Conservation (phyloP, 2,888 invertebrate genomes). For the Chrysodeixis includens region DNA sequence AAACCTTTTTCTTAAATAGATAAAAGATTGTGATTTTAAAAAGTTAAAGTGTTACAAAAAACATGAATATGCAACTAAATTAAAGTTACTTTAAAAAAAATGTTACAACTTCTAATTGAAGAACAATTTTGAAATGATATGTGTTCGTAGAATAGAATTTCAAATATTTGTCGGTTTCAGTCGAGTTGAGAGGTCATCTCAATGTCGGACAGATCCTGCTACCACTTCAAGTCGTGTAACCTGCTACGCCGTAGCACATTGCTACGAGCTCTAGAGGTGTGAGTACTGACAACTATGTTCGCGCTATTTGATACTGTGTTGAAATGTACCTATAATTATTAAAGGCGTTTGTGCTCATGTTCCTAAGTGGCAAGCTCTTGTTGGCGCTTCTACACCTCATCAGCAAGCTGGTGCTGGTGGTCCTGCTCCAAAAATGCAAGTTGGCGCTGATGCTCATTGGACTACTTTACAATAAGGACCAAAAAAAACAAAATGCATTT, state of each 20-base stretch:
- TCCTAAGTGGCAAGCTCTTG: no score
- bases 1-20: no score
- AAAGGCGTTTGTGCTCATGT: no score
- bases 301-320: slow-evolving; percentile 26
- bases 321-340: slow-evolving; percentile 15
- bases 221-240: slow-evolving; percentile 36
- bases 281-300: slow-evolving; percentile 16
- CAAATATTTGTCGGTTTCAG: slow-evolving; percentile 10
- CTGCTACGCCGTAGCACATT: slow-evolving; percentile 38
- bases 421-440: no score
- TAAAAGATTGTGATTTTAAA: no score
- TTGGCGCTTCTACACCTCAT: no score
- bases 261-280: slow-evolving; percentile 40
- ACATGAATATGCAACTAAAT: no score
- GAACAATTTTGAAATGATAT: neutral
- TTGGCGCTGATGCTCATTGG: no score
- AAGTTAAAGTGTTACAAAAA: no score
- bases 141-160: neutral
- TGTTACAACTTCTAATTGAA: no score
- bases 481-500: neutral
- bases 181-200: slow-evolving; percentile 16
- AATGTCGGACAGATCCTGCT: slow-evolving; percentile 28
- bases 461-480: neutral
- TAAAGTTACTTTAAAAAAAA: neutral
- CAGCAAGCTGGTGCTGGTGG: no score